Percentiles rank a stretch among this genome's conserved stretches.
Evolutionary conservation across 2,797 vertebrate genomes (phyloP).

Genomic region (Jordanella pulchra): DNA sequence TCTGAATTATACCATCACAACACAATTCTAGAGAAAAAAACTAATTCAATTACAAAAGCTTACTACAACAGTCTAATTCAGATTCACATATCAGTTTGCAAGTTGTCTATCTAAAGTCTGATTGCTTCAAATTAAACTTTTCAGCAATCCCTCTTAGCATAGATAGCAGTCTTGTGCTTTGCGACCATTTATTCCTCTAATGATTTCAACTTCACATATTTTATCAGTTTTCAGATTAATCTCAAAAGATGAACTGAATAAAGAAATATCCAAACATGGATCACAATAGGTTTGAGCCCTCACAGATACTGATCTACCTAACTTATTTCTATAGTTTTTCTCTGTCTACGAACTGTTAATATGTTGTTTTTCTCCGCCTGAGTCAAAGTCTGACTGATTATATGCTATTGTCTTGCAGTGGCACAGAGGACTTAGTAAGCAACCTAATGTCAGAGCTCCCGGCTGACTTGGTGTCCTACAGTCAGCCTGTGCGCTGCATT

Average conservation of each 20-base stretch:
- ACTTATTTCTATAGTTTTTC: neutral
- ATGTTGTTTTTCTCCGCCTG: conserved; percentile 41
- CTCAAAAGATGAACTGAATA: too few relatives aligned
- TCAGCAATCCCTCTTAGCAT: too few relatives aligned
- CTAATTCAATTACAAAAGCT: too few relatives aligned
- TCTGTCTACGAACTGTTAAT: neutral
- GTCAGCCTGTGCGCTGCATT: conserved; percentile 75
- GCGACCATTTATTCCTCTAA: too few relatives aligned
- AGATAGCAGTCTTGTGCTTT: too few relatives aligned
- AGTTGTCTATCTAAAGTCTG: too few relatives aligned
- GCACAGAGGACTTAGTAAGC: conserved; percentile 57
- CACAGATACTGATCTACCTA: neutral
- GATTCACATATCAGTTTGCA: too few relatives aligned
- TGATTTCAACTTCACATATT: neutral
- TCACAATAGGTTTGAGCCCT: neutral
- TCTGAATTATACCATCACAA: too few relatives aligned
- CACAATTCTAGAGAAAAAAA: too few relatives aligned
- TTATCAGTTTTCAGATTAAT: neutral
- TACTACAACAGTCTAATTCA: too few relatives aligned
- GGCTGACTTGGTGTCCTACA: conserved; percentile 72
- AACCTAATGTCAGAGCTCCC: conserved; percentile 54
- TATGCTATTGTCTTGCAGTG: conserved; percentile 2
- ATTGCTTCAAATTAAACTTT: too few relatives aligned
- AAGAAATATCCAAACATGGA: neutral
- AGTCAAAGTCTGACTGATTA: neutral